phyloP scores from a whole-genome alignment of 2,888 invertebrate species.

The Halictus ligatus region DNA sequence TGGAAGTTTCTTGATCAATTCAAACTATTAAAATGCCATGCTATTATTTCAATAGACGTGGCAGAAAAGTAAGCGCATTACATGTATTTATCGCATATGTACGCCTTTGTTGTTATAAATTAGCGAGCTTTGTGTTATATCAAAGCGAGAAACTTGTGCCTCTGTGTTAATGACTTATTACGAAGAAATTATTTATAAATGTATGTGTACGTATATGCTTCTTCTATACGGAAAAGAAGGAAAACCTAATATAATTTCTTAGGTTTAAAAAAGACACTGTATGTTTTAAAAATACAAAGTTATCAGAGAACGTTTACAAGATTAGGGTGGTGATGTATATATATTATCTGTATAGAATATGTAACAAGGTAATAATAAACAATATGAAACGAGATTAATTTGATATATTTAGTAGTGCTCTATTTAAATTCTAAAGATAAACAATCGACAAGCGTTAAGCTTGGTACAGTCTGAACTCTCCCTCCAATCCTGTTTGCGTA shows the following conservation, averaged over 20 bases:
- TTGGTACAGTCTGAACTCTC: constrained; percentile 68
- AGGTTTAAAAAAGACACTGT: neutral
- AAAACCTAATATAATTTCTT: neutral
- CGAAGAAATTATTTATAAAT: too few species aligned
- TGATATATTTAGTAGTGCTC: constrained; percentile 74
- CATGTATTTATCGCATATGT: neutral
- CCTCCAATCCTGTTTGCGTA: constrained; percentile 73
- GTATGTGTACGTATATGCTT: neutral
- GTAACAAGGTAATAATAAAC: constrained; percentile 50
- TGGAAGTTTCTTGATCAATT: neutral
- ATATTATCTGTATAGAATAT: neutral
- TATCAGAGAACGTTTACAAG: neutral
- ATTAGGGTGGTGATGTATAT: neutral
- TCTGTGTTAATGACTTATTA: neutral
- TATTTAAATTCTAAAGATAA: constrained; percentile 78
- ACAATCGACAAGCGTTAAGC: constrained; percentile 73
- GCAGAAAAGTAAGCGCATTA: neutral
- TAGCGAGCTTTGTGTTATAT: neutral
- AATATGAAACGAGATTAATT: constrained; percentile 42
- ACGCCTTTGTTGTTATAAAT: neutral
- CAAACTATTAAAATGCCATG: neutral
- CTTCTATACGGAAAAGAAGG: neutral
- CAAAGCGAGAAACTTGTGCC: neutral
- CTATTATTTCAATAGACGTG: neutral
- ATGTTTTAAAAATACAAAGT: neutral